Evolutionary conservation across 2,888 invertebrate genomes (phyloP), one percentile per base, ranked within the genome.

Genomic region (Lysandra coridon): DNA sequence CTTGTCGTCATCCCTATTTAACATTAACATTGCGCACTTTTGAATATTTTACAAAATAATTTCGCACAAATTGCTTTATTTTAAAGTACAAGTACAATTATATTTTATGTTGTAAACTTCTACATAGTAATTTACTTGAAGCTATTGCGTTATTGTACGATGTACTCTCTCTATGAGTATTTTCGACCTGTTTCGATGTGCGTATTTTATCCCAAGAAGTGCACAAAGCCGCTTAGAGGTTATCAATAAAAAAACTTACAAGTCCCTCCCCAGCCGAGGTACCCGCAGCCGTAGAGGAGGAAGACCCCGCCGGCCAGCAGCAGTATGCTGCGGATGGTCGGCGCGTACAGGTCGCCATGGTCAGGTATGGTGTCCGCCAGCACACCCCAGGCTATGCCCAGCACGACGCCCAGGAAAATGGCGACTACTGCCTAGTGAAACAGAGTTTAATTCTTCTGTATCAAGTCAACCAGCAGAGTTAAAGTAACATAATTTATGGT

Each of bases 181-280:
- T 40, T 40, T 40, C 40, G 40, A 40, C 40, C 0, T 40, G 40
- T 6, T 40, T 6, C 6, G 40, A 40, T 40, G 40, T 40, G 40
- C 6, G 5, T 40, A 40, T 40, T 40, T 40, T 40, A 40, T 44
- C 44, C 44, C 7, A 44, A 44, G 44, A 44, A 44, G 44, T 7
- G 44, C 44, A 44, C 40, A 40, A 40, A 7, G 10, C 44, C 10
- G 44, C 44, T 44, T 7, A 44, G 7, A 44, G 7, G 7, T 44
- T 44, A 7, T 44, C 7, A 10, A 10, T 40, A 53, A 53, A 53
- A 53, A 73, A 1, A 90, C 92, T 88, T 85, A 94, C 94, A 91
- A 79, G 89, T 89, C 79, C 94, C 94, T 73, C 94, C 94, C 93
- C 94, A 94, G 78, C 93, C 93, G 60, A 89, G 81, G 80, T 89